Evolutionary conservation across 2,797 vertebrate genomes (phyloP).

Genomic region (Cyprinodon diabolis): DNA sequence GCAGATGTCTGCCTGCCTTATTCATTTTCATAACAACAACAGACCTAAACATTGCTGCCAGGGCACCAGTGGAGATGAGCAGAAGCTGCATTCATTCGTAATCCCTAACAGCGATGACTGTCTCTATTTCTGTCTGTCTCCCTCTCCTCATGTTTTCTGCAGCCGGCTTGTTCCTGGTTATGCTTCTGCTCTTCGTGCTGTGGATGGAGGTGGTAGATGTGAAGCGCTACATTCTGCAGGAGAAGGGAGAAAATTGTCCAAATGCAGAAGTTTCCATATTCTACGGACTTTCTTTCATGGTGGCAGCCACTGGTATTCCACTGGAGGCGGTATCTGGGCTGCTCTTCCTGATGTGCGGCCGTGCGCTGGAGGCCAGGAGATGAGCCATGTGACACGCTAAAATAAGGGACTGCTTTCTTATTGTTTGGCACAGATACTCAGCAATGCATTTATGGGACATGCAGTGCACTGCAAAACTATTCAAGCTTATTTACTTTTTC

Average conservation of each 20-base stretch:
- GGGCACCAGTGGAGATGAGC: slow-evolving; percentile 42
- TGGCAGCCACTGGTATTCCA: slow-evolving; percentile 81
- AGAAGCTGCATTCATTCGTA: slow-evolving; percentile 41
- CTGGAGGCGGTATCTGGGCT: slow-evolving; percentile 83
- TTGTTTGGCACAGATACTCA: slow-evolving; percentile 27
- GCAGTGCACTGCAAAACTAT: neutral
- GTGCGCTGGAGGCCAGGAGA: slow-evolving; percentile 67
- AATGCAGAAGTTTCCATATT: slow-evolving; percentile 62
- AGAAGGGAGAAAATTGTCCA: slow-evolving; percentile 78
- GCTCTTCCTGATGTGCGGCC: slow-evolving; percentile 84
- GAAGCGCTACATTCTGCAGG: slow-evolving; percentile 84
- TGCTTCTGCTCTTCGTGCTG: slow-evolving; percentile 85
- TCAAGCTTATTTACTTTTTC: neutral
- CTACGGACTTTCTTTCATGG: slow-evolving; percentile 89
- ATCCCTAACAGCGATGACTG: slow-evolving; percentile 3
- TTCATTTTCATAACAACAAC: slow-evolving; percentile 46
- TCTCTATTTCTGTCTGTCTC: slow-evolving; percentile 10
- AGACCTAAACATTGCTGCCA: slow-evolving; percentile 52
- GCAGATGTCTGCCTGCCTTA: slow-evolving; percentile 41
- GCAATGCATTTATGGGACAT: slow-evolving; percentile 22
- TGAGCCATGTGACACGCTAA: slow-evolving; percentile 40
- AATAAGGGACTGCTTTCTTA: slow-evolving; percentile 24
- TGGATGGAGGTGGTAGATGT: slow-evolving; percentile 90
- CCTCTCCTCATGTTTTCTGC: slow-evolving; percentile 17
- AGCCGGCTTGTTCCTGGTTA: slow-evolving; percentile 83